phyloP scores from a whole-genome alignment of 2,888 invertebrate genomes.

The Scotopteryx bipunctaria region DNA sequence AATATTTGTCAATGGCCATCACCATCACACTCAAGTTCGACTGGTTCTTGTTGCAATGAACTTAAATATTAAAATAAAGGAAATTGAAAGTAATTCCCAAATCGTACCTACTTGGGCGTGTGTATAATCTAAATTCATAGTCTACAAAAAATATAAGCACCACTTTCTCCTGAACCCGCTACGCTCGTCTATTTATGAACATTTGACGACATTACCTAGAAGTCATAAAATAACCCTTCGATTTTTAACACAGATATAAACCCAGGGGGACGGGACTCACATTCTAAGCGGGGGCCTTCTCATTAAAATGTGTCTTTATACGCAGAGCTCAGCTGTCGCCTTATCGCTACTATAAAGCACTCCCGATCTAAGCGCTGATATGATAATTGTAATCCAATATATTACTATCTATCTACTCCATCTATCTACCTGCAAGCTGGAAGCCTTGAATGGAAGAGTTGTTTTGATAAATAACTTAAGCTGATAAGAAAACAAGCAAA shows the following conservation, averaged over 20 bases:
- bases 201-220: conserved; percentile 37
- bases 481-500: conserved; percentile 19
- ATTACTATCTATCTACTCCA: conserved; percentile 56
- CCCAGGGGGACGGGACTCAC: conserved; percentile 57
- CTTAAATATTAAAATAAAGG: too few species aligned
- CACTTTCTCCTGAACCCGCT: conserved; percentile 18
- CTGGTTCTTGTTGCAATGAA: conserved; percentile 31
- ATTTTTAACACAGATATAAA: conserved; percentile 59
- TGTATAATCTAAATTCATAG: conserved; percentile 13
- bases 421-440: conserved; percentile 50
- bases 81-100: too few species aligned
- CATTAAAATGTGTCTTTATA: conserved; percentile 75
- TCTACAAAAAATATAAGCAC: conserved; percentile 13
- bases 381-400: conserved; percentile 77
- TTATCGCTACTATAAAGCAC: conserved; percentile 69
- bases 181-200: conserved; percentile 29
- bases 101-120: background rate
- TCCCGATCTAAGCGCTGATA: conserved; percentile 67
- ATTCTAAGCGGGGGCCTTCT: conserved; percentile 60
- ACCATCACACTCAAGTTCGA: conserved; percentile 52
- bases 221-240: conserved; percentile 55
- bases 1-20: conserved; percentile 67
- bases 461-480: conserved; percentile 15
- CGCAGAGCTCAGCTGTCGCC: conserved; percentile 65
- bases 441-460: conserved; percentile 26